A percentile compares a stretch with the other conserved stretches of the same genome.
Evolutionary conservation across 2,888 invertebrate genomes (phyloP).

Genomic region (Dolomedes plantarius): DNA sequence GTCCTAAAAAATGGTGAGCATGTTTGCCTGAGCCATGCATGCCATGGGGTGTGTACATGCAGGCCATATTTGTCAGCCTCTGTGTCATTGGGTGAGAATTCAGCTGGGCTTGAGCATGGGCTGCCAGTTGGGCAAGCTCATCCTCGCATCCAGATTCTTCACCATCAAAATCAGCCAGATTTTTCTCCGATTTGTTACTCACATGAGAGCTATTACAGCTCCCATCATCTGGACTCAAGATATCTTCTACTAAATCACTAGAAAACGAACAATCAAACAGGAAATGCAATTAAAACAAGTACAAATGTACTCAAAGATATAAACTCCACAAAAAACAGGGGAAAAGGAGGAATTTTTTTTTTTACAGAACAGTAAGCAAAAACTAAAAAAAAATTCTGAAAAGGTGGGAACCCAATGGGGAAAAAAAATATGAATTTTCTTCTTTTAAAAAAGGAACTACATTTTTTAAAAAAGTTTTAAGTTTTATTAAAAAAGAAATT

Average conservation of each 20-base stretch:
- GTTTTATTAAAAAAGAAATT: no score
- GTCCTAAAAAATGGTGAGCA: slow-evolving; percentile 67
- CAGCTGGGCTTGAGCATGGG: slow-evolving; percentile 75
- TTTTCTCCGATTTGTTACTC: slow-evolving; percentile 94
- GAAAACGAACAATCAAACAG: slow-evolving; percentile 40
- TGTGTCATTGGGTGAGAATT: slow-evolving; percentile 77
- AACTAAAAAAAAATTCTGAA: no score
- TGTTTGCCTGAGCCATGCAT: slow-evolving; percentile 50
- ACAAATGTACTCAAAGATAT: no score
- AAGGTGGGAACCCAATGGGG: no score
- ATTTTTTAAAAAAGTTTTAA: no score
- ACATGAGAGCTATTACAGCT: slow-evolving; percentile 91
- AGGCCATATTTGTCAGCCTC: slow-evolving; percentile 77
- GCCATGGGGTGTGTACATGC: slow-evolving; percentile 75
- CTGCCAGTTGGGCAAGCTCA: slow-evolving; percentile 78
- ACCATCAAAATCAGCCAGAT: slow-evolving; percentile 95
- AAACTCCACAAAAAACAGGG: no score
- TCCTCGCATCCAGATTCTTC: slow-evolving; percentile 92
- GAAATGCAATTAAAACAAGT: no score
- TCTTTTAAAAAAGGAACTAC: no score
- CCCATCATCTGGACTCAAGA: slow-evolving; percentile 81
- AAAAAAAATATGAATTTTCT: no score
- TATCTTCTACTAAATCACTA: slow-evolving; percentile 82
- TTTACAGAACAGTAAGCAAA: no score
- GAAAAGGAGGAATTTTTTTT: neutral